Percentiles rank a stretch among this genome's conserved stretches.
Evolutionary conservation across 2,797 vertebrate species (phyloP).

Genomic region (Alcedo atthis): DNA sequence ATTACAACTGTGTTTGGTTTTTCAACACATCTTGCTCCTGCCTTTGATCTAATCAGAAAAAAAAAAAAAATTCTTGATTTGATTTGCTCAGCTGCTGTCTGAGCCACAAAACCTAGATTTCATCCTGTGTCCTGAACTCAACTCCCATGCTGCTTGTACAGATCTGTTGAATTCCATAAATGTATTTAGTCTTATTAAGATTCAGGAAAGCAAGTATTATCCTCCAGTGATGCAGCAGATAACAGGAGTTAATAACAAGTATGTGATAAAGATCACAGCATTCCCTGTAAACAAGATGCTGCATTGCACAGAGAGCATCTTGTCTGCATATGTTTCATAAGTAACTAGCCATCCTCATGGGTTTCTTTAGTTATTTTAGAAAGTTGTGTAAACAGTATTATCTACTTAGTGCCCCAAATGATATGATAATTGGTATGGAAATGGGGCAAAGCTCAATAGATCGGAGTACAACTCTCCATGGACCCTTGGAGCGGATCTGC

Average conservation of each 20-base stretch:
- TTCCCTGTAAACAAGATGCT: constrained; percentile 74
- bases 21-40: constrained; percentile 45
- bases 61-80: constrained; percentile 59
- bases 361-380: constrained; percentile 66
- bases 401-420: constrained; percentile 68
- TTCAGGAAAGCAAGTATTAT: constrained; percentile 62
- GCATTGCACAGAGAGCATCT: constrained; percentile 60
- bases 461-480: constrained; percentile 10
- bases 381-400: constrained; percentile 68
- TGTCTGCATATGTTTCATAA: constrained; percentile 71
- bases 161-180: constrained; percentile 54
- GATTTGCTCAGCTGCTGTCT: constrained; percentile 63
- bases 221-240: constrained; percentile 63
- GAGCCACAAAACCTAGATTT: constrained; percentile 35
- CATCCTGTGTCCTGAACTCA: constrained; percentile 35
- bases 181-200: constrained; percentile 64
- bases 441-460: constrained; percentile 60
- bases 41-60: constrained; percentile 59
- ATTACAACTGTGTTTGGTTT: constrained; percentile 35
- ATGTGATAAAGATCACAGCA: constrained; percentile 70
- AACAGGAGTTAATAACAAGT: constrained; percentile 67
- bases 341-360: constrained; percentile 61
- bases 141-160: constrained; percentile 42
- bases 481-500: constrained; percentile 28
- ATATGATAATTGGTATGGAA: constrained; percentile 72